These are phyloP conservation scores for Callocephalon fimbriatum DNA, from an alignment of 2,113 vertebrate genomes.

Conservation along the genomic window DNA sequence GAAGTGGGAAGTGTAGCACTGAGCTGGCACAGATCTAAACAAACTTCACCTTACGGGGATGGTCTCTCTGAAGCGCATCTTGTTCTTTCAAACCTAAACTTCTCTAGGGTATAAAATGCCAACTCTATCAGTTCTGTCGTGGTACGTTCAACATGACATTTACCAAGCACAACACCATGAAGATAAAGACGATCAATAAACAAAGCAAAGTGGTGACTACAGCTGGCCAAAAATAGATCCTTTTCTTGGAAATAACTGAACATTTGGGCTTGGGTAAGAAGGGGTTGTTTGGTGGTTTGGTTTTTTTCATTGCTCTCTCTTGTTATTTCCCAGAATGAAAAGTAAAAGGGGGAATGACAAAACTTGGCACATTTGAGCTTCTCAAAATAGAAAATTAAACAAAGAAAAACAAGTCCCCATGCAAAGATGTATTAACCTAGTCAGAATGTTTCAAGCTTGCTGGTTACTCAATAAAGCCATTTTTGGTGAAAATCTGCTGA, in stretches of 20 bases:
- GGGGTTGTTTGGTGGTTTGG: neutral
- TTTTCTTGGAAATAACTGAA: neutral
- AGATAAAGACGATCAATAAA: constrained; percentile 17
- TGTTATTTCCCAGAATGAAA: neutral
- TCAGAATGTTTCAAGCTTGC: neutral
- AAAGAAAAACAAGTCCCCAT: neutral
- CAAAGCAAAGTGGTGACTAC: neutral
- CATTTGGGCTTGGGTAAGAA: neutral
- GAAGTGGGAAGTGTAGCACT: neutral
- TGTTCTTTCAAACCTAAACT: constrained; percentile 1
- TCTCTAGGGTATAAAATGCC: constrained; percentile 36
- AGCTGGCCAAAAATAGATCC: neutral
- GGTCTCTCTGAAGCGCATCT: neutral
- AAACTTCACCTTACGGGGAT: neutral
- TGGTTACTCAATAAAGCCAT: neutral
- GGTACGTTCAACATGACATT: constrained; percentile 18
- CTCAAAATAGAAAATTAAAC: neutral
- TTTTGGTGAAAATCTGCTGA: neutral
- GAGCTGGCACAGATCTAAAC: neutral
- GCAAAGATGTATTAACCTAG: neutral
- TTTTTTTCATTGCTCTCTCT: neutral
- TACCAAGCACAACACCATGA: neutral
- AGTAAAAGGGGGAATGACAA: neutral
- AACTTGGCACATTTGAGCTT: neutral
- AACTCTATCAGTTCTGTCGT: neutral